A percentile compares a stretch with the other conserved stretches of the same genome.
These are phyloP conservation scores for Hipparchia sbordonii DNA, from an alignment of 2,888 invertebrate species.

Conservation along the genomic window DNA sequence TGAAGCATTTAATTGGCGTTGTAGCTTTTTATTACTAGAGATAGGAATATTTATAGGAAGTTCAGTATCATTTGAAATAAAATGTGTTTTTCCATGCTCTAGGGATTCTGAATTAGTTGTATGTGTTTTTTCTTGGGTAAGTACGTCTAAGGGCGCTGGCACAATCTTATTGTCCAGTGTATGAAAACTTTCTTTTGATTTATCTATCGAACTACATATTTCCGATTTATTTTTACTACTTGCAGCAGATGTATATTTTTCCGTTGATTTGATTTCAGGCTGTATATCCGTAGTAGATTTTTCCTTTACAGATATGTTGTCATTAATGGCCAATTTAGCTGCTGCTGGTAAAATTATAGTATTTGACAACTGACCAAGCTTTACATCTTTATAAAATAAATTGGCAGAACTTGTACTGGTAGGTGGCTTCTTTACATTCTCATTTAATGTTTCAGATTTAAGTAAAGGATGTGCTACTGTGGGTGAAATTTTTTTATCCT, in stretches of 20 bases:
- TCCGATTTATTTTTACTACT: constrained; percentile 13
- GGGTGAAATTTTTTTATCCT: constrained; percentile 12
- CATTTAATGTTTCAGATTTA: constrained; percentile 20
- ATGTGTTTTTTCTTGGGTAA: constrained; percentile 21
- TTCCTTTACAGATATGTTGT: constrained; percentile 4
- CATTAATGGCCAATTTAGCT: constrained; percentile 13
- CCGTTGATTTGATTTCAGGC: constrained; percentile 6
- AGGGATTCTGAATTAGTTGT: constrained; percentile 5
- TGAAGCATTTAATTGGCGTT: constrained; percentile 54
- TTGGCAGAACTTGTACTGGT: constrained; percentile 4
- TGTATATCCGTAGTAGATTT: background rate
- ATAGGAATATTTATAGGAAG: constrained; percentile 33
- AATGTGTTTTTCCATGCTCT: background rate
- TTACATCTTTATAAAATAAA: constrained; percentile 9
- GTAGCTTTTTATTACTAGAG: constrained; percentile 51
- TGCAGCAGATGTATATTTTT: constrained; percentile 1
- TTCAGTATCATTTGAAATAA: constrained; percentile 25
- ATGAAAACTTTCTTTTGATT: constrained; percentile 11
- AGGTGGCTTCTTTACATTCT: constrained; percentile 13
- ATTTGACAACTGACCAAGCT: constrained; percentile 15
- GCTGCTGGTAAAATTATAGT: constrained; percentile 3
- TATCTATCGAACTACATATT: constrained; percentile 9
- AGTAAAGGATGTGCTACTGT: constrained; percentile 11
- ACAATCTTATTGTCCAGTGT: background rate
- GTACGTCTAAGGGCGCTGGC: constrained; percentile 3